Evolutionary conservation across 2,888 invertebrate species (phyloP), one percentile per base, ranked within the genome.

Genomic region (Dynastes grantii): DNA sequence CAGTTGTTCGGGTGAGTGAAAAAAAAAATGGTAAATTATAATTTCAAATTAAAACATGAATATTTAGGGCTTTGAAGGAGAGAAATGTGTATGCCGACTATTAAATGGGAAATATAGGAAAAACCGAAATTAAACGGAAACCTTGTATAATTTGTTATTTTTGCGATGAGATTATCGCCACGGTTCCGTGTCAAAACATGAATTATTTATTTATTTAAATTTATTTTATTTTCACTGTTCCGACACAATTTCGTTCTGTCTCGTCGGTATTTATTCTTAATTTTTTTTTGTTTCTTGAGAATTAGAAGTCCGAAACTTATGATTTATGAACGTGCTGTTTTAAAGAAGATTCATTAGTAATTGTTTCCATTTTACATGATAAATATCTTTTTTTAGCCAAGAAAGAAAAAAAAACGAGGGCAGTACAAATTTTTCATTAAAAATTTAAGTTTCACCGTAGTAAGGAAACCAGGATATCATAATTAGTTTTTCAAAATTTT

Each of bases 21-120:
- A 75, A 53, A 22, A 37, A 55, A 75, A 75, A 61, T 61, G 61
- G 40, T 27, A 45, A 45, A 77, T 77, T 77, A 77, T 77, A 77
- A 77, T 77, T 77, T 77, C 77, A 77, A 77, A 77, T 77, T 77
- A 68, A 67, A 77, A 68, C 77, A 77, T 77, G 77, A 77, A 77
- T 77, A 77, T 68, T 77, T 77, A 77, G 58, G 77, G 29, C n/a
- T 68, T 40, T 32, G 68, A 45, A 77, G 13, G 68, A 68, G 68
- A 68, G 68, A 77, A 77, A 67, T 68, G 73, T 75, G 55, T 75
- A 75, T 61, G 27, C 61, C 73, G 61, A 61, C 73, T 61, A 75
- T 75, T 75, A 75, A 75, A 75, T 63, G 73, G 45, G 40, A 75
- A 75, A 75, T 40, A 68, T 75, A 75, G 73, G 73, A 61, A 61